Evolutionary conservation across 1,140 invertebrate genomes (phyloP), one percentile per base, ranked within the genome.

Genomic region (Papilio glaucus): DNA sequence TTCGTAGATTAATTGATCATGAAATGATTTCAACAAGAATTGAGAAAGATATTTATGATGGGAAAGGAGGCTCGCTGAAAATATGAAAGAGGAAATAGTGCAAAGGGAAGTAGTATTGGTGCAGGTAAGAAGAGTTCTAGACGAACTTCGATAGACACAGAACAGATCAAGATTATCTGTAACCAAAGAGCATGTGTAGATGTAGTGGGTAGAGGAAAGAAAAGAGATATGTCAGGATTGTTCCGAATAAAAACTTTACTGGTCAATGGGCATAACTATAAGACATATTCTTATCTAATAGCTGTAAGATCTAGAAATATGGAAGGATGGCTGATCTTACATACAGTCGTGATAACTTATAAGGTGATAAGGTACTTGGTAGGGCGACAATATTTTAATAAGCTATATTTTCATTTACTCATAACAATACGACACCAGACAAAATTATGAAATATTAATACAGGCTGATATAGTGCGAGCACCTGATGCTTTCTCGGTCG

Each of bases 321-420:
- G 21, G 15, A 49, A 21, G 45, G 45, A 49, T 49, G 10, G 18
- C 18, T n/a, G 18, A 8, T 49, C 18, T 21, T 49, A 49, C 8
- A 7, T 18, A 49, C 45, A 49, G 21, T 49, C 18, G 18, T 49
- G 45, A 49, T 49, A 57, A 57, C 49, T 57, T 13, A n/a, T n/a
- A n/a, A n/a, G n/a, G n/a, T n/a, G n/a, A n/a, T n/a, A n/a, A n/a
- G n/a, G n/a, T n/a, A n/a, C n/a, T n/a, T n/a, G 21, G 49, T 24
- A 57, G 24, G 49, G 49, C 24, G 21, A 57, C 49, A 57, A 57
- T 57, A 57, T 57, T 57, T 57, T 57, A 57, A 57, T 57, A 57
- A 57, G 12, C 24, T 24, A 24, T 1, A 7, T 15, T 9, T 24
- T 24, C 21, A 13, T 57, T 57, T 26, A 24, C 49, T 21, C 21